Conservation (phyloP, 1,140 invertebrate species). For the Mycetomoellerius zeteki region DNA sequence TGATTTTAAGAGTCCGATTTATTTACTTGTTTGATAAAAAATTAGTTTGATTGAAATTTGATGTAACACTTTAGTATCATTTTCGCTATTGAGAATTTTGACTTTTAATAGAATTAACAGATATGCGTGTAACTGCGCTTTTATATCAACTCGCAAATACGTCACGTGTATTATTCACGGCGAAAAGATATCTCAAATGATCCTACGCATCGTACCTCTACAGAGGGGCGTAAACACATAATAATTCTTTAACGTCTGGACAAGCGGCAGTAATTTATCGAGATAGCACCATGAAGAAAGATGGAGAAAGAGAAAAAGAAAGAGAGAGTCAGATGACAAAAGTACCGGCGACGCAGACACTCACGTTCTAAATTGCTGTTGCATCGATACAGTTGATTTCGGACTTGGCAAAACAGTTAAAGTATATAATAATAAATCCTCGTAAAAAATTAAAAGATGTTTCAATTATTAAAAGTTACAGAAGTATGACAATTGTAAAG, state of each 20-base stretch:
- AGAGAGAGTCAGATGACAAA: constrained; percentile 40
- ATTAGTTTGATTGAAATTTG: not conserved
- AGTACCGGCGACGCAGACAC: not conserved
- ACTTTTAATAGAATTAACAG: not conserved
- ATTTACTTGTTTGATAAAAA: not conserved
- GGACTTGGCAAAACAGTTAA: not conserved
- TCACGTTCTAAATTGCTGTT: constrained; percentile 27
- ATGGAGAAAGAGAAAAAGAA: not conserved
- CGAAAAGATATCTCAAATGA: constrained; percentile 43
- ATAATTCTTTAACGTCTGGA: constrained; percentile 60
- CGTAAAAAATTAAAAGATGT: not conserved
- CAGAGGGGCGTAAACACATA: constrained; percentile 53
- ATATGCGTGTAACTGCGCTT: not conserved
- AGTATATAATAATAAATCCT: not conserved
- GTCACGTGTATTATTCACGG: constrained; percentile 38
- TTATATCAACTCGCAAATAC: constrained; percentile 20
- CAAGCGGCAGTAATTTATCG: constrained; percentile 56
- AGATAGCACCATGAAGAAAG: constrained; percentile 45
- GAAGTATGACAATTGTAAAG: not conserved
- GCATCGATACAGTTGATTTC: constrained; percentile 13
- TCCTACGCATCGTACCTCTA: constrained; percentile 48
- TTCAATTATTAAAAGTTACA: not conserved
- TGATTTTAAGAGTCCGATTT: too few species aligned
- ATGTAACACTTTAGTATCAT: not conserved
- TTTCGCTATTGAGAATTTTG: not conserved